Percentiles rank a stretch among this genome's conserved stretches.
Evolutionary conservation across 2,888 invertebrate species (phyloP).

Genomic region (Drosophila maculinotata): DNA sequence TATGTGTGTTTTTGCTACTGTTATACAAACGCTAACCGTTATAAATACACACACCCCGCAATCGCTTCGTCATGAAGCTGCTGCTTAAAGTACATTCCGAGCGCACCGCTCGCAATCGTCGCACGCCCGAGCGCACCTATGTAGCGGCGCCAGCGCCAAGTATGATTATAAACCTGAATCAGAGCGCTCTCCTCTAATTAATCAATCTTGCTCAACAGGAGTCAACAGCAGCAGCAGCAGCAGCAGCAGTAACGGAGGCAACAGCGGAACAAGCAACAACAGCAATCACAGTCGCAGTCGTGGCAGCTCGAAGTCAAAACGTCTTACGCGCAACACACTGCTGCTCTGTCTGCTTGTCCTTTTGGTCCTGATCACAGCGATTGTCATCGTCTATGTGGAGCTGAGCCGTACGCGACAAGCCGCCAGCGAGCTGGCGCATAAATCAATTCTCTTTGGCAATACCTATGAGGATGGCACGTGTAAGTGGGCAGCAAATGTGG

Average conservation of each 20-base stretch:
- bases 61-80: slow-evolving; percentile 78
- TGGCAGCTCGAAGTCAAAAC: slow-evolving; percentile 43
- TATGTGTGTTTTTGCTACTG: slow-evolving; percentile 11
- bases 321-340: slow-evolving; percentile 74
- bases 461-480: slow-evolving; percentile 83
- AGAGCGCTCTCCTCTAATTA: not conserved
- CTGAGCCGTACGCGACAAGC: slow-evolving; percentile 57
- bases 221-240: slow-evolving; percentile 34
- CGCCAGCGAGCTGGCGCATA: slow-evolving; percentile 25
- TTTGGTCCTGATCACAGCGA: slow-evolving; percentile 71
- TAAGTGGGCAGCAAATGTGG: slow-evolving; percentile 68
- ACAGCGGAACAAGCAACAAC: slow-evolving; percentile 11
- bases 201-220: slow-evolving; percentile 31
- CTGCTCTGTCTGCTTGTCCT: slow-evolving; percentile 73
- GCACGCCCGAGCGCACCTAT: slow-evolving; percentile 46
- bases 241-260: slow-evolving; percentile 11
- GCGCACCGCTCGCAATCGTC: slow-evolving; percentile 42
- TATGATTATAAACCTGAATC: not conserved
- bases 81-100: slow-evolving; percentile 83
- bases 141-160: slow-evolving; percentile 50
- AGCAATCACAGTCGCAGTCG: slow-evolving; percentile 13
- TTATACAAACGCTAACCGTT: slow-evolving; percentile 25
- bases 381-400: slow-evolving; percentile 79
- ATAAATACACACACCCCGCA: slow-evolving; percentile 5
- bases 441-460: slow-evolving; percentile 82